These are phyloP conservation scores for Tragelaphus buxtoni DNA, from an alignment of 2,113 vertebrate species.

Conservation along the genomic window DNA sequence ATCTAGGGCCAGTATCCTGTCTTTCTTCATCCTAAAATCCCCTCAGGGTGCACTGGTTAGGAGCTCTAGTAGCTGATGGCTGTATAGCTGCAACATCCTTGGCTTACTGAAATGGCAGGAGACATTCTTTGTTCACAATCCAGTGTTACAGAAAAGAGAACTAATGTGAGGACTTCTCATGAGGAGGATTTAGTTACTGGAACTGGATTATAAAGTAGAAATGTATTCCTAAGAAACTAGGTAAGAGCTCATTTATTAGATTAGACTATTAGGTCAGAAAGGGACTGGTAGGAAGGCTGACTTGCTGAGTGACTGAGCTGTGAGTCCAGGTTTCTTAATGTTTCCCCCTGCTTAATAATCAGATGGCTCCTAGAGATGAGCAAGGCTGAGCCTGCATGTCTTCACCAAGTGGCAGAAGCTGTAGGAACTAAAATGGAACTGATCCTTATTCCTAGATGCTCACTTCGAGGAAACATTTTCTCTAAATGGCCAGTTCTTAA, in stretches of 20 bases:
- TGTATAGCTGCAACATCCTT: background rate
- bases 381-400: background rate
- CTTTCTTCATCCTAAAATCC: background rate
- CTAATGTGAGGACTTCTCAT: background rate
- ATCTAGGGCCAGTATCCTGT: background rate
- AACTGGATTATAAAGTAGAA: background rate
- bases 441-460: background rate
- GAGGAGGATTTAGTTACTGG: background rate
- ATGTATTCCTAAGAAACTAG: background rate
- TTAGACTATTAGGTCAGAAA: background rate
- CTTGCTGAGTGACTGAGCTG: background rate
- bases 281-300: background rate
- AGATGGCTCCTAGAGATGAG: background rate
- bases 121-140: background rate
- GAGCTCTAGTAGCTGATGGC: background rate
- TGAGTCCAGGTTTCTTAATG: background rate
- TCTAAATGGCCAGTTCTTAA: background rate
- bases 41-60: background rate
- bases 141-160: background rate
- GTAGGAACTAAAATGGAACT: background rate
- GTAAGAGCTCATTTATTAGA: background rate
- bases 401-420: background rate
- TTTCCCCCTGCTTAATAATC: background rate
- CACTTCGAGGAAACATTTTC: background rate
- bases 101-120: background rate